Evolutionary conservation across 2,888 invertebrate species (phyloP), one percentile per base, ranked within the genome.

Genomic region (Eupithecia abbreviata): DNA sequence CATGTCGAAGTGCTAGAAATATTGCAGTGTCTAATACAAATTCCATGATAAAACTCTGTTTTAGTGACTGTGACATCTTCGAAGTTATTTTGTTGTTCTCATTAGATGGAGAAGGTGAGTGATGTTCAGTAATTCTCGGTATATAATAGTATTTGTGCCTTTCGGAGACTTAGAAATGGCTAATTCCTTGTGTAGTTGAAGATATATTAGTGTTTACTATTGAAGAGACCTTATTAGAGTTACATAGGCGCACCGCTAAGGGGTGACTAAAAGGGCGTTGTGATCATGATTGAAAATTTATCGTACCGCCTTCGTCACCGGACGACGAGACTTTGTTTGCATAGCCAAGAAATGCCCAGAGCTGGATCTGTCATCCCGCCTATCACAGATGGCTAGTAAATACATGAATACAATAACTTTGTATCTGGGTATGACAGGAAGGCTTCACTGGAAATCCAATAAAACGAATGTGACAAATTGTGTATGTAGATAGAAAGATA

Each of bases 41-140:
- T 75, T 71, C 79, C 76, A 88, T 88, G 88, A 83, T 84, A 85
- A 85, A 83, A 80, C 74, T 80, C 84, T 83, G 80, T 83, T 84
- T 82, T 79, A 84, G 80, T 87, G 86, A 83, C 83, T 86, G 91
- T 90, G 88, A 82, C 85, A 81, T 79, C 81, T 84, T 83, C 81
- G 82, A 82, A 84, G 80, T 87, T 86, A 89, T 90, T 89, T 89
- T 91, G 90, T 91, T 90, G 90, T 91, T 90, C 93, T 91, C 90
- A 87, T 91, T 89, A 90, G 90, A 90, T 89, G 91, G 88, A 91
- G 89, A 91, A 90, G 94, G 94, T 94, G 89, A 93, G 94, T 93
- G 90, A 88, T 80, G 75, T 86, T 89, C 87, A 74, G 42, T 85
- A 79, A 77, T 80, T 80, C 69, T 49, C 67, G 70, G 13, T 80